Evolutionary conservation across 2,113 vertebrate genomes (phyloP).

Genomic region (Indicator maculatus): DNA sequence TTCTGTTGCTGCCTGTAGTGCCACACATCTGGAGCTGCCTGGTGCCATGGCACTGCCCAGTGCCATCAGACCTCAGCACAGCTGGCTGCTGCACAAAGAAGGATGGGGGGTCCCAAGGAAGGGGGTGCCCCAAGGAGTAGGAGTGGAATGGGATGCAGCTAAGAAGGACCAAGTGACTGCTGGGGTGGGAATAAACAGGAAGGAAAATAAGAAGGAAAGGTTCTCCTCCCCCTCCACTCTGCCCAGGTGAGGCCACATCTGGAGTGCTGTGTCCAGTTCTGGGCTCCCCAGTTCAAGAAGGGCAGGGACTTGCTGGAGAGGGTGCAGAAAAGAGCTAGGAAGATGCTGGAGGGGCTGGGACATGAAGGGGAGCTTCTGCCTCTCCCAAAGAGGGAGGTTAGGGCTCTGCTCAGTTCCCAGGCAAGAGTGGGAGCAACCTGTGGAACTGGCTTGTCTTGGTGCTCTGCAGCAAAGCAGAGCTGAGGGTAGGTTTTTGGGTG

Average conservation of each 20-base stretch:
- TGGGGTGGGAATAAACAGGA: neutral
- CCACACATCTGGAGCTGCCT: too few species aligned
- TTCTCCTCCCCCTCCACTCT: too few species aligned
- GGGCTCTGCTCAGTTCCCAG: neutral
- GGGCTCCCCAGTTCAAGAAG: too few species aligned
- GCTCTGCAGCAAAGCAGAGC: neutral
- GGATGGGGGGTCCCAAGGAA: neutral
- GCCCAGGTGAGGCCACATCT: too few species aligned
- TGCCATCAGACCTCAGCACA: accelerated
- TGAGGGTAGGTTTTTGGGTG: neutral
- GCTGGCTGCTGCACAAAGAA: neutral
- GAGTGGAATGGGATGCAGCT: accelerated
- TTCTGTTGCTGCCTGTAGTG: accelerated
- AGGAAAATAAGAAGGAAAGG: neutral
- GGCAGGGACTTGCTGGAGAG: too few species aligned
- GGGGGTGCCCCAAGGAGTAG: neutral
- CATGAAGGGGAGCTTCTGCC: neutral
- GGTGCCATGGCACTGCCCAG: accelerated
- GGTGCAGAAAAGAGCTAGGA: too few species aligned
- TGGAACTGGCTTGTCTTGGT: constrained; percentile 46
- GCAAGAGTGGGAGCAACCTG: neutral
- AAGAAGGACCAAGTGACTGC: accelerated
- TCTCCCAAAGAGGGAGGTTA: neutral
- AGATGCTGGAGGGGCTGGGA: too few species aligned
- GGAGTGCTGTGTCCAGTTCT: too few species aligned